Conservation (phyloP, 2,797 vertebrate genomes). For the Amazona finschi region DNA sequence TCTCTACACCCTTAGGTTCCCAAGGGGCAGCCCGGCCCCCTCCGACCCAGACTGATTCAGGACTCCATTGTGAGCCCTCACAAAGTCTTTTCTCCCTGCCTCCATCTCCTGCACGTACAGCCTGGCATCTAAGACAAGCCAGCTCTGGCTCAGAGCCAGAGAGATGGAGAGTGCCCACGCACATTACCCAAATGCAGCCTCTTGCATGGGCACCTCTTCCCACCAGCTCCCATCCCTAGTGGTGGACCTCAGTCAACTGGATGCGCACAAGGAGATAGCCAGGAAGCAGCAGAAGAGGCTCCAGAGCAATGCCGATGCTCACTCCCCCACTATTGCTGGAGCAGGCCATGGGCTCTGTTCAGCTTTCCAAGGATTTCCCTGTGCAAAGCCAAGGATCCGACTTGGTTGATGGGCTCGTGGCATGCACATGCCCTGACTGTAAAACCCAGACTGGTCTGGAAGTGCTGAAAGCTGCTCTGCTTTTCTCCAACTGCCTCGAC, state of each 20-base stretch:
- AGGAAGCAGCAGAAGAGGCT: not conserved
- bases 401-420: not conserved
- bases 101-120: not conserved
- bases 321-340: rapidly evolving
- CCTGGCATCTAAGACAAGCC: not conserved
- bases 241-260: not conserved
- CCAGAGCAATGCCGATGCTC: rapidly evolving
- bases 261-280: rapidly evolving
- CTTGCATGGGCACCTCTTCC: rapidly evolving
- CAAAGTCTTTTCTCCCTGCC: not conserved
- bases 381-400: not conserved
- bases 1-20: conserved; percentile 20
- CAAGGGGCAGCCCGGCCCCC: not conserved
- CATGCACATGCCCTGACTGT: rapidly evolving
- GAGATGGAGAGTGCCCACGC: not conserved
- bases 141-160: not conserved
- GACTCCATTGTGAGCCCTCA: not conserved
- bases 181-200: not conserved
- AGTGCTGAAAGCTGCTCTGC: not conserved
- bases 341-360: rapidly evolving
- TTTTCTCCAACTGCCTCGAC: not conserved
- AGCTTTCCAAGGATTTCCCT: not conserved
- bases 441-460: not conserved
- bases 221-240: rapidly evolving
- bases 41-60: rapidly evolving